Conservation (phyloP, 2,888 invertebrate species). For the Oxyteleia sp. region DNA sequence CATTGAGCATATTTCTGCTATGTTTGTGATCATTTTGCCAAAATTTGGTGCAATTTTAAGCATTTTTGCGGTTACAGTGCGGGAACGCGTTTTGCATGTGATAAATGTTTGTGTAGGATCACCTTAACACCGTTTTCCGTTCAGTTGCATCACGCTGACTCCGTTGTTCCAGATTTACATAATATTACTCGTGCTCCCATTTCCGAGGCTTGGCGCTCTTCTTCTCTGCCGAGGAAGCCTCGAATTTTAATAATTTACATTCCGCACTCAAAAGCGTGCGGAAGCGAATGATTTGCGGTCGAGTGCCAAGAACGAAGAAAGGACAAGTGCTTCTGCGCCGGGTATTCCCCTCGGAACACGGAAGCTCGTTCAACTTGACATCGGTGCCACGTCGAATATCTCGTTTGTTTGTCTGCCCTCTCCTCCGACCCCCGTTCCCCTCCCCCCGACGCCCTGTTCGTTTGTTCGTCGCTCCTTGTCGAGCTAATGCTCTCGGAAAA, state of each 20-base stretch:
- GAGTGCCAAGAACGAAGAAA: slow-evolving; percentile 43
- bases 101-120: too few species aligned
- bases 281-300: slow-evolving; percentile 56
- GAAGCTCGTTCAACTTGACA: slow-evolving; percentile 59
- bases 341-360: slow-evolving; percentile 39
- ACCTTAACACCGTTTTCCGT: too few species aligned
- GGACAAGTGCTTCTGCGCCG: slow-evolving; percentile 35
- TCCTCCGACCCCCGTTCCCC: not conserved
- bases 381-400: slow-evolving; percentile 48
- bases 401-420: slow-evolving; percentile 41
- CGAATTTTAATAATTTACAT: slow-evolving; percentile 60
- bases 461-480: not conserved
- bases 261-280: slow-evolving; percentile 44
- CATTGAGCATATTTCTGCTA: too few species aligned
- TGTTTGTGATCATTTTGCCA: too few species aligned
- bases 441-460: not conserved
- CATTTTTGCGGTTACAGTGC: too few species aligned
- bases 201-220: too few species aligned
- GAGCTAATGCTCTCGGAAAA: slow-evolving; percentile 33
- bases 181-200: too few species aligned
- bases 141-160: too few species aligned
- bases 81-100: too few species aligned
- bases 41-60: too few species aligned
- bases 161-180: too few species aligned
- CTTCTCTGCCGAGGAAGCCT: slow-evolving; percentile 39